Base-by-base conservation (phyloP, 2,797 vertebrate species). In the Chelon labrosus region DNA sequence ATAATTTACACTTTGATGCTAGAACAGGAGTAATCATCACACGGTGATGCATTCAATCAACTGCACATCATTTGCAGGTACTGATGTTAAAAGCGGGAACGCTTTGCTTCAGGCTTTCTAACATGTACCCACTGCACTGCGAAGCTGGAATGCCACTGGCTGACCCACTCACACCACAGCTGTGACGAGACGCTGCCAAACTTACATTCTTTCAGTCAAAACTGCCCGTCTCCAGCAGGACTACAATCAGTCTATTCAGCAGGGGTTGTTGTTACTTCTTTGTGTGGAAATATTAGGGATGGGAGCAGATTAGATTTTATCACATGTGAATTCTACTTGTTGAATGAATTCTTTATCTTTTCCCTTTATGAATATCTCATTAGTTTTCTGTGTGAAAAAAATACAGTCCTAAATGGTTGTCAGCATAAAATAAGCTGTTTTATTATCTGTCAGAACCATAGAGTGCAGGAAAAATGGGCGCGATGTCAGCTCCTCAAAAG, bases 11-110 rank as follows among this genome's bases (percentile, higher is more conserved):
- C 35, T 41, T 74, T 47, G 12, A 47, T 35, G 37, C 14, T 13
- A 53, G 65, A 69, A 65, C 54, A 62, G 42, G 7, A 41, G 64
- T 56, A 27, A 53, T 58, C 54, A 49, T 51, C 25, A 42, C 16
- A 7, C 44, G 44, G 37, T 12, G 14, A 17, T 44, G 12, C 51
- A 52, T 25, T 55, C 56, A 14, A 47, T 31, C 57, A 27, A 6
- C 38, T 8, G 3, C 41, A 19, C 20, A 69, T 35, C 31, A 11
- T 57, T 54, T 59, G 37, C 41, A 27, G 51, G 47, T 63, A 49
- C 52, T 10, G 52, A 74, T 54, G 27, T 49, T 17, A 44, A 41
- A 58, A 70, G 17, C 0, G 17, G 35, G 6, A 39, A 46, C 9
- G 20, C 16, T 63, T 46, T 13, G n/a, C 73, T 46, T 46, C 39